Evolutionary conservation across 2,888 invertebrate species (phyloP).

Genomic region (Exocentrus adspersus): DNA sequence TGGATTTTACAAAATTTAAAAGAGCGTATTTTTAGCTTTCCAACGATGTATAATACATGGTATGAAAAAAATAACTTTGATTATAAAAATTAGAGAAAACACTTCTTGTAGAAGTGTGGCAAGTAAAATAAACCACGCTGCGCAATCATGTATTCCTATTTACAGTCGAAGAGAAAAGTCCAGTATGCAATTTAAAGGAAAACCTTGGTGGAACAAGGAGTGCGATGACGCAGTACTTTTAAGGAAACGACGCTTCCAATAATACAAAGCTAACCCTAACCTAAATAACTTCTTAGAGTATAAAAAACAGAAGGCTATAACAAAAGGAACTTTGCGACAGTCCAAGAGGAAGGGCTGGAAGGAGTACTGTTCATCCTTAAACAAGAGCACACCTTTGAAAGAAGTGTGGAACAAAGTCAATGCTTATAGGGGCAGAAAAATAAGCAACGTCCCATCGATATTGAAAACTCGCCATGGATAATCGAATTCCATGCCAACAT

Average conservation of each 20-base stretch:
- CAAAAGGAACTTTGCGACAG: constrained; percentile 21
- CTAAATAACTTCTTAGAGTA: constrained; percentile 17
- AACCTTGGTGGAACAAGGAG: constrained; percentile 26
- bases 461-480: neutral
- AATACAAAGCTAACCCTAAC: constrained; percentile 20
- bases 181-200: constrained; percentile 9
- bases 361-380: constrained; percentile 13
- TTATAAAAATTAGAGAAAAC: no score
- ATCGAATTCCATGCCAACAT: neutral
- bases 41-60: no score
- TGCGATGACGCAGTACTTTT: constrained; percentile 6
- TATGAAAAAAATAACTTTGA: no score
- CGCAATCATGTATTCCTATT: neutral
- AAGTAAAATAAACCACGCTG: neutral
- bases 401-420: constrained; percentile 18
- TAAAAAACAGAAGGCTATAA: constrained; percentile 20
- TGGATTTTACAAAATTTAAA: no score
- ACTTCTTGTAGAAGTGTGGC: no score
- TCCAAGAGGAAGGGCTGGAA: constrained; percentile 22
- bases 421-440: constrained; percentile 15
- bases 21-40: no score
- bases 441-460: neutral
- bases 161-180: neutral
- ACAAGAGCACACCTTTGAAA: constrained; percentile 19
- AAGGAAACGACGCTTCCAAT: neutral